These are phyloP conservation scores for Halisarca cf. caerulea DNA, from an alignment of 37 sponge, comb jelly and placozoan species.

Conservation along the genomic window DNA sequence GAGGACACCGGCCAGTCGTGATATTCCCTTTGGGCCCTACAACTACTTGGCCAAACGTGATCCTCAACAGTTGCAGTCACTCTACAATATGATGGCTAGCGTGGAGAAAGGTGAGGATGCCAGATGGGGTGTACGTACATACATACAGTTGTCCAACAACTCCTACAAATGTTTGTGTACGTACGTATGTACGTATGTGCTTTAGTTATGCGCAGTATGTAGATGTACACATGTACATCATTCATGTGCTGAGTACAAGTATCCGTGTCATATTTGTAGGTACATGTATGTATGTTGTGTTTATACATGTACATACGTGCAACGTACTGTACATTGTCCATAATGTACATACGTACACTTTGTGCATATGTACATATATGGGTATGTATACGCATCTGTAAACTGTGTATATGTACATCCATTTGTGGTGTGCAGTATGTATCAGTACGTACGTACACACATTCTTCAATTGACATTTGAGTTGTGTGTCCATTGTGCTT, in stretches of 20 bases:
- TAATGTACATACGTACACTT: constrained; percentile 3
- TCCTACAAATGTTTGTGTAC: not conserved
- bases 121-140: not conserved
- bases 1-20: constrained; percentile 21
- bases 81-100: constrained; percentile 44
- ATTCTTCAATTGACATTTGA: not conserved
- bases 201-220: not conserved
- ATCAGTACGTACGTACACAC: no score
- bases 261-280: no score
- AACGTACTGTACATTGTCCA: not conserved
- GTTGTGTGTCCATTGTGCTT: not conserved
- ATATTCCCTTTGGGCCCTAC: constrained; percentile 58
- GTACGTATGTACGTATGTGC: not conserved
- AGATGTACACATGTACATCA: not conserved
- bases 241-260: no score
- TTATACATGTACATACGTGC: not conserved
- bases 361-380: not conserved
- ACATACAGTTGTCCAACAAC: not conserved
- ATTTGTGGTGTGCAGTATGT: not conserved
- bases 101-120: constrained; percentile 39
- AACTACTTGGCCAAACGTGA: constrained; percentile 58
- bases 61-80: constrained; percentile 59
- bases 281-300: no score
- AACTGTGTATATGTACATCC: not conserved
- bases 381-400: not conserved